Evolutionary conservation across 2,797 vertebrate genomes (phyloP), one percentile per base, ranked within the genome.

Genomic region (Scleropages formosus): DNA sequence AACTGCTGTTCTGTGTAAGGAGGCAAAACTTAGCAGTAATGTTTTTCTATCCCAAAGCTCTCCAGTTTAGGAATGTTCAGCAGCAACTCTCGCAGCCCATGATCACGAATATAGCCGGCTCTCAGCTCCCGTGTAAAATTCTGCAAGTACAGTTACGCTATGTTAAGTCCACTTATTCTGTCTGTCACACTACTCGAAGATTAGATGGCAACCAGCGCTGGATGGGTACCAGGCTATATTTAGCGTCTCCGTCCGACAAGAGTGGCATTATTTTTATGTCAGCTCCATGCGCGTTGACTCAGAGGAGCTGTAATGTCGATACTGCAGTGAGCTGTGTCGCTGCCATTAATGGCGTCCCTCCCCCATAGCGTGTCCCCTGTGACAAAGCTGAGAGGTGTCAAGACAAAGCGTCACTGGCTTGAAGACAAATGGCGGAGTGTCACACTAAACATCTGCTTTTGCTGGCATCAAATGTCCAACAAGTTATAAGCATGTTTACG

Each of bases 151-250:
- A 8, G 31, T 59, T 10, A 18, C 51, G 18, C 20, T 39, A 31
- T 24, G 49, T 44, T 53, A 53, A 56, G 46, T 60, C 64, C 71
- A 74, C 70, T 61, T 61, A 59, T 51, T 60, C 63, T 46, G 62
- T 73, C 58, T 66, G 39, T 72, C 73, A 75, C 61, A 62, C 68
- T 9, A 10, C 22, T 47, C 15, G 31, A 26, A 44, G 59, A 78
- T 20, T 44, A 47, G 67, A 66, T 62, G 39, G 47, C 46, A 58
- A 73, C 58, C 39, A 77, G 22, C 27, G 22, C 53, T 59, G 49
- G 65, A 62, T 51, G 18, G 16, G 65, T 68, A 46, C 67, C 10
- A 15, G 53, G 31, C 76, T 78, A 67, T 77, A 69, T 76, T 77
- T 49, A 75, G 26, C 24, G 1, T 27, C 61, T 67, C 66, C n/a